Evolutionary conservation across 53 echinoderm and acorn worm genomes (phyloP), one percentile per base, ranked within the genome.

Genomic region (Echinometra lucunter): DNA sequence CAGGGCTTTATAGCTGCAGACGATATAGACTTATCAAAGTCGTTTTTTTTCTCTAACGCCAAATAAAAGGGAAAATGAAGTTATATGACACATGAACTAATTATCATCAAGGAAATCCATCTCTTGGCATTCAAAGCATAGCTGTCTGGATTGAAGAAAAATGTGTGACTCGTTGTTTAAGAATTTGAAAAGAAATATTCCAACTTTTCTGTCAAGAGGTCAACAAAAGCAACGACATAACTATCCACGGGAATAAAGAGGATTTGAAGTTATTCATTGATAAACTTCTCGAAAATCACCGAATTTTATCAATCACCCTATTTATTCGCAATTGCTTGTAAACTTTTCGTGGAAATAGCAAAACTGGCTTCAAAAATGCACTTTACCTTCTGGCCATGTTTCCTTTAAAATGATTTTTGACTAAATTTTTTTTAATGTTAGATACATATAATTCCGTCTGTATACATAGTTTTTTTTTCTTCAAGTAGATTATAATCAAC

Each of bases 1-100:
- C 78, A 78, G 42, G 78, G 42, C 15, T 78, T 78, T 38, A 78
- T 40, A 78, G 40, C n/a, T n/a, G n/a, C 42, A 78, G 78, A 78
- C 19, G 38, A 78, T 23, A 78, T 9, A 37, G 78, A 42, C 35
- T 78, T 78, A 38, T 42, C 15, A 42, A 35, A 40, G 78, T 42
- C 35, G 23, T 13, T 30, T 3, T 35, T 72, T 72, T 19, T 75
- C n/a, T 78, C 4, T 40, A 18, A 38, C 38, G 19, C 42, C 78
- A 42, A 78, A 40, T n/a, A n/a, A 78, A 78, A 42, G 40, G 19
- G 78, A 4, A 69, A 69, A 78, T 78, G 78, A 78, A 78, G 78
- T 78, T 78, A 78, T 78, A 78, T 78, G 78, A 78, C 78, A 78
- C 78, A 78, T 78, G 42, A 78, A 78, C 38, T 78, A 78, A 78